Evolutionary conservation across 2,113 vertebrate genomes (phyloP).

Genomic region (Oreamnos americanus): DNA sequence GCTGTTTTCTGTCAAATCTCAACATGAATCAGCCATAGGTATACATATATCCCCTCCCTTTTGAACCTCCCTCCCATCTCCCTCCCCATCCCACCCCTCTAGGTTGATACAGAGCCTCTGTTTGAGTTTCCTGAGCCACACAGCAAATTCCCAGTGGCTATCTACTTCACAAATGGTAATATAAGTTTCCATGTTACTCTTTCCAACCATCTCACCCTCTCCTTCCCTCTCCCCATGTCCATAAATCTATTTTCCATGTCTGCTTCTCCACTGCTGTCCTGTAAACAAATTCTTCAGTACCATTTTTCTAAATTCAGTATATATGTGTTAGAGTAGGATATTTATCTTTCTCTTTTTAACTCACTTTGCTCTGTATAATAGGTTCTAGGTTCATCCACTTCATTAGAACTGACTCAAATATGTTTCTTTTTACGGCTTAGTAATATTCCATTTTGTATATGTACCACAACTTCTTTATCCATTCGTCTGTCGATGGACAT

Average conservation of each 20-base stretch:
- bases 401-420: not conserved
- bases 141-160: not conserved
- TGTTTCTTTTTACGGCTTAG: not conserved
- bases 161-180: not conserved
- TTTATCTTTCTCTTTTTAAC: not conserved
- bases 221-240: not conserved
- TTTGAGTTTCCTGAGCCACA: not conserved
- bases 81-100: not conserved
- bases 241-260: not conserved
- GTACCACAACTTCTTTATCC: not conserved
- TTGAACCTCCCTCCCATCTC: not conserved
- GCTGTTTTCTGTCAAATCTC: not conserved
- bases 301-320: not conserved
- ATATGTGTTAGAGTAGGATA: not conserved
- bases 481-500: not conserved
- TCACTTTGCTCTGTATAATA: not conserved
- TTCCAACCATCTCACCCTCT: not conserved
- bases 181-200: not conserved
- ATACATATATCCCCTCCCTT: not conserved
- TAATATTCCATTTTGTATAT: not conserved
- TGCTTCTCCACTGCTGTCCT: not conserved
- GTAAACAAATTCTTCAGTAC: not conserved
- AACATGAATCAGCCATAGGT: not conserved
- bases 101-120: not conserved
- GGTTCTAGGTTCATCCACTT: not conserved